A percentile compares a stretch with the other conserved stretches of the same genome.
phyloP scores from a whole-genome alignment of 2,113 vertebrate species.

The Chloebia gouldiae region DNA sequence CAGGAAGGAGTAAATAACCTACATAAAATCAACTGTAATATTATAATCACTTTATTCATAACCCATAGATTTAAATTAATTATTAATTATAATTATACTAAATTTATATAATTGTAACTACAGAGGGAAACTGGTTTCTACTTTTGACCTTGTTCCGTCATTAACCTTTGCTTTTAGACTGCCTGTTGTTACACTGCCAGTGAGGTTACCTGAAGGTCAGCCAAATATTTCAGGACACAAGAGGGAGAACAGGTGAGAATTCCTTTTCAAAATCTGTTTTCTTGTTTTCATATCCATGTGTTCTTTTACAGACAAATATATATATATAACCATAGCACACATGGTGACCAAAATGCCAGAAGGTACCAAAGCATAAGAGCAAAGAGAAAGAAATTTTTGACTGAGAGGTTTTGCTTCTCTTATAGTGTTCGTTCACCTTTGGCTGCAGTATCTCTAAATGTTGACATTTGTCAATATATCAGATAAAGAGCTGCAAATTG shows the following conservation, averaged over 20 bases:
- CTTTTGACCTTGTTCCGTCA: not conserved
- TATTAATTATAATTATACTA: not conserved
- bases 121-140: not conserved
- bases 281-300: not conserved
- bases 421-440: not conserved
- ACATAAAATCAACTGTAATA: not conserved
- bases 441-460: not conserved
- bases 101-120: not conserved
- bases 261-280: not conserved
- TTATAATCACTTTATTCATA: not conserved
- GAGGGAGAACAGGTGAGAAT: not conserved
- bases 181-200: not conserved
- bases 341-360: not conserved
- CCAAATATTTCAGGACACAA: not conserved
- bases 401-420: not conserved
- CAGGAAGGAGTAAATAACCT: not conserved
- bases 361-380: not conserved
- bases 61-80: not conserved
- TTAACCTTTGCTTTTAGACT: conserved; percentile 14
- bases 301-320: not conserved
- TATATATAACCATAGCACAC: not conserved
- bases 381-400: not conserved
- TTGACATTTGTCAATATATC: not conserved
- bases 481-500: conserved; percentile 14
- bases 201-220: not conserved